Base-by-base conservation (phyloP, 2,113 vertebrate species). In the western clawed frog (Xenopus tropicalis) region DNA sequence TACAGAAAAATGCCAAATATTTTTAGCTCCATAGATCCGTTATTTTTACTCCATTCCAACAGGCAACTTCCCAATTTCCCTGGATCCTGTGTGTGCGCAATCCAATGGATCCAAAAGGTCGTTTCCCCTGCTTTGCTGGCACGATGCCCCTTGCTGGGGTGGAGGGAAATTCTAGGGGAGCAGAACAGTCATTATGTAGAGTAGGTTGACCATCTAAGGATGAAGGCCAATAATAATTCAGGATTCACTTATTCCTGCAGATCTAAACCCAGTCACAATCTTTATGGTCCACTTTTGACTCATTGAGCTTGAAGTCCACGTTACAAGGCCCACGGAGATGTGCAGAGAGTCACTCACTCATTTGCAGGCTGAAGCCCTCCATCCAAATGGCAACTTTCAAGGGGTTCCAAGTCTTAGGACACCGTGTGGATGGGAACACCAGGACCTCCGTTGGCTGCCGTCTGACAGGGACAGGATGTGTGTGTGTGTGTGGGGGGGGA, bases 401-500 rank as follows among this genome's bases (percentile, higher is more conserved):
- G 46, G 12, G 19, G 11, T 22, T 52, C 61, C 61, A 48, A 37
- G 3, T 21, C 37, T 25, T 11, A 4, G 22, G 21, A 22, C 59
- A 6, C 43, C 42, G 16, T 54, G 52, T 54, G 52, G 4, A 19
- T 9, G 37, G 37, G 23, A 48, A 64, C 21, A 51, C 22, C 44
- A 59, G 63, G 37, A 7, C n/a, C 43, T 37, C 14, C 11, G 43
- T 21, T 61, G 54, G 61, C 43, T 21, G 63, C 24, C 62, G 22
- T 76, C 44, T 76, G 73, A 76, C 66, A 75, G 66, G 24, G 73
- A 76, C 66, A 75, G 66, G 24, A 62, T 29, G 54, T 29, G 72
- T n/a, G n/a, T n/a, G n/a, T n/a, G n/a, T n/a, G n/a, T n/a, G n/a
- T 57, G 61, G 61, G 65, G 22, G 66, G 73, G 73, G 66, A 76